Evolutionary conservation across 2,888 invertebrate species (phyloP).

Genomic region (Papilio demoleus): DNA sequence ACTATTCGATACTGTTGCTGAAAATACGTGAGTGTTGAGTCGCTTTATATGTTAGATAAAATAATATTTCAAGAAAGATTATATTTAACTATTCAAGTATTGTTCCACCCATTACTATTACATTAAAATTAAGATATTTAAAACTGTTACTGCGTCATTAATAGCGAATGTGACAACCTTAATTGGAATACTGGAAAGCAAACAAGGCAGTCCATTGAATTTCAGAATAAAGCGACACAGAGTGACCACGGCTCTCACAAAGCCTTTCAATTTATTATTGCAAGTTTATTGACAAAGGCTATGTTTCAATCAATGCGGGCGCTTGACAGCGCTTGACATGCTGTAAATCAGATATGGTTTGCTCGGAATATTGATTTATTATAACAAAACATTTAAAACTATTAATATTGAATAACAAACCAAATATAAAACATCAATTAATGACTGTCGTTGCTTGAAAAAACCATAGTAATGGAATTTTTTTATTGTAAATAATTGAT

Average conservation of each 20-base stretch:
- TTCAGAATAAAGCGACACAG: slow-evolving; percentile 62
- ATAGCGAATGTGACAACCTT: slow-evolving; percentile 44
- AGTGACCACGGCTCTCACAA: slow-evolving; percentile 59
- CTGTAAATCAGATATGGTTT: slow-evolving; percentile 40
- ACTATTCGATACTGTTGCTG: too few species aligned
- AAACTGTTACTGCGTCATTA: not conserved
- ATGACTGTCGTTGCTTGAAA: too few species aligned
- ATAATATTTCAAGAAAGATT: too few species aligned
- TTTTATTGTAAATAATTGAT: too few species aligned
- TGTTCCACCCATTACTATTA: too few species aligned
- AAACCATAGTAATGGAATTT: too few species aligned
- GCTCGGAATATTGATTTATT: slow-evolving; percentile 34
- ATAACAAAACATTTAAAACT: not conserved
- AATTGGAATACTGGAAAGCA: slow-evolving; percentile 46
- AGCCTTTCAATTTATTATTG: slow-evolving; percentile 56
- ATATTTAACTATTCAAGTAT: too few species aligned
- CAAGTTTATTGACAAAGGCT: slow-evolving; percentile 43
- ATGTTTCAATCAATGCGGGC: slow-evolving; percentile 41
- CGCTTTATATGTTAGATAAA: too few species aligned
- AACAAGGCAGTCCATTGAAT: slow-evolving; percentile 64
- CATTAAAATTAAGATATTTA: too few species aligned
- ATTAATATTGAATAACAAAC: slow-evolving; percentile 4
- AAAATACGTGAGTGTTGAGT: too few species aligned
- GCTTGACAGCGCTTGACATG: slow-evolving; percentile 42
- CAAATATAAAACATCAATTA: too few species aligned